Conservation (phyloP, 2,888 invertebrate species). For the Eupithecia dodoneata region DNA sequence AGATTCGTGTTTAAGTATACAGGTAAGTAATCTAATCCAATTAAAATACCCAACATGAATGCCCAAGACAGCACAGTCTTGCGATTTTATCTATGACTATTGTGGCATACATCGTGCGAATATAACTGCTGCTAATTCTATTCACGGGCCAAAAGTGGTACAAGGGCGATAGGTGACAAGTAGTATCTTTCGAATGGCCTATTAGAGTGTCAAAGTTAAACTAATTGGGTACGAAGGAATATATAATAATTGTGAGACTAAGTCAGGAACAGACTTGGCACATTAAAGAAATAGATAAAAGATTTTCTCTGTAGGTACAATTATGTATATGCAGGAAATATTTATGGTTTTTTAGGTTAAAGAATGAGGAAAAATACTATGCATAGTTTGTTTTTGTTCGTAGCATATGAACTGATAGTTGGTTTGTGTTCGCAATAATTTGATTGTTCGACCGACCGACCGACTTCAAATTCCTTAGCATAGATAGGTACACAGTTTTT, state of each 20-base stretch:
- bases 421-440: too few relatives aligned
- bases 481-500: too few relatives aligned
- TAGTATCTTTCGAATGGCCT: constrained; percentile 31
- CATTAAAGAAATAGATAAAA: not conserved
- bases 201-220: constrained; percentile 7
- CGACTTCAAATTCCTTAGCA: too few relatives aligned
- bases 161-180: constrained; percentile 40
- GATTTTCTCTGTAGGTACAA: not conserved
- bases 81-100: constrained; percentile 13
- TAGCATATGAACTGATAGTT: too few relatives aligned
- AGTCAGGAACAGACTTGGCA: not conserved
- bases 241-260: not conserved
- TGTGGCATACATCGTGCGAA: constrained; percentile 33
- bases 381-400: too few relatives aligned
- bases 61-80: not conserved
- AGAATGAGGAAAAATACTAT: too few relatives aligned
- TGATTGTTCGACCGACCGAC: too few relatives aligned
- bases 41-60: constrained; percentile 4
- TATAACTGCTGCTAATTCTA: constrained; percentile 41
- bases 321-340: not conserved
- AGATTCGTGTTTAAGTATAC: not conserved
- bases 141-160: constrained; percentile 41
- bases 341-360: not conserved
- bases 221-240: constrained; percentile 11
- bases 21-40: constrained; percentile 1